These are phyloP conservation scores for Pachycephus smyrnensis DNA, from an alignment of 2,888 invertebrate species.

Conservation along the genomic window DNA sequence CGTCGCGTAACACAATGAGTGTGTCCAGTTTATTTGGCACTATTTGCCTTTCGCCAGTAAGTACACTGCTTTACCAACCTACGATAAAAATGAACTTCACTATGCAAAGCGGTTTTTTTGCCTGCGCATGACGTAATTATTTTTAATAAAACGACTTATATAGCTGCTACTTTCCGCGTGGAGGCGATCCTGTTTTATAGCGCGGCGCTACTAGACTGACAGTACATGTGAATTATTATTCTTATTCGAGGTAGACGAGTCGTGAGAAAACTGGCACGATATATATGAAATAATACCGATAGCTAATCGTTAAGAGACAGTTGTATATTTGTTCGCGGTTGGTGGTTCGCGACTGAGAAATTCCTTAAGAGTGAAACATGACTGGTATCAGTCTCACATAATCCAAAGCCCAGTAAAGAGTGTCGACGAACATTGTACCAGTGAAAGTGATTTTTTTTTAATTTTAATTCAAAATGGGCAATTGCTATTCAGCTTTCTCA, in stretches of 20 bases:
- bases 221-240: not conserved
- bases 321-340: not conserved
- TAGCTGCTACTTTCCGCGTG: not conserved
- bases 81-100: not conserved
- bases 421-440: not conserved
- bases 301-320: not conserved
- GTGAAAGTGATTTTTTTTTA: not conserved
- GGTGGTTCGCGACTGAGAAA: not conserved
- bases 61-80: not conserved
- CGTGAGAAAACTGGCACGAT: not conserved
- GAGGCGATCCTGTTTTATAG: not conserved
- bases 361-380: not conserved
- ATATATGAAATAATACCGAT: not conserved
- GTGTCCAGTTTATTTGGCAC: too few relatives aligned
- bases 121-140: not conserved
- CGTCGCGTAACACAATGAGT: too few relatives aligned
- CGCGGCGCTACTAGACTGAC: not conserved
- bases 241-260: not conserved
- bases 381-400: not conserved
- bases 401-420: not conserved
- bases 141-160: not conserved
- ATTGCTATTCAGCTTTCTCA: constrained; percentile 52
- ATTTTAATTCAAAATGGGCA: constrained; percentile 50
- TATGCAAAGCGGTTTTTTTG: not conserved
- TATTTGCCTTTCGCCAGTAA: not conserved